phyloP scores from a whole-genome alignment of 2,888 invertebrate species.

The Eupithecia insigniata region DNA sequence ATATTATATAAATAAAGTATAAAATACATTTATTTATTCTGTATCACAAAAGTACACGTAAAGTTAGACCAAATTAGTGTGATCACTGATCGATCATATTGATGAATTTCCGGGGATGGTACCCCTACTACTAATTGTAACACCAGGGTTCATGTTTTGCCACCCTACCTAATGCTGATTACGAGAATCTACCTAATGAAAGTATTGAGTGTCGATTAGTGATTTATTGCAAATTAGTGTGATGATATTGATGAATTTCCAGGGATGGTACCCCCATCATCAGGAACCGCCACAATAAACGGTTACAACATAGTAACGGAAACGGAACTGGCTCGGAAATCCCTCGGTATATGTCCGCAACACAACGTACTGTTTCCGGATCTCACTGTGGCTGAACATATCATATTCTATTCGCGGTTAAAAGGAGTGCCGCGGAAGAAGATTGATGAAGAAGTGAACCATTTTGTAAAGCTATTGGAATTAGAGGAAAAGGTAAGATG shows the following conservation, averaged over 20 bases:
- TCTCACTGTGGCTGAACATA: constrained; percentile 92
- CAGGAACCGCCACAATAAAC: constrained; percentile 89
- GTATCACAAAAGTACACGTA: too few relatives aligned
- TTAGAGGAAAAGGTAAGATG: constrained; percentile 85
- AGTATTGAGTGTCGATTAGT: too few relatives aligned
- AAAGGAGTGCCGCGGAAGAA: constrained; percentile 85
- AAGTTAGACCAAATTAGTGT: too few relatives aligned
- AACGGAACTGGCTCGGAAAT: constrained; percentile 87
- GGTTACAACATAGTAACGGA: constrained; percentile 89
- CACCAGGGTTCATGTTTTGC: too few relatives aligned
- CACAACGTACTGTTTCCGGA: constrained; percentile 94
- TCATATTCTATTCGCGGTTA: constrained; percentile 91
- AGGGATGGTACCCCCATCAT: constrained; percentile 88
- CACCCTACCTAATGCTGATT: too few relatives aligned
- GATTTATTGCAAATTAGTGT: too few relatives aligned
- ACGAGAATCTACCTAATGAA: too few relatives aligned
- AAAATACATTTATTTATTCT: too few relatives aligned
- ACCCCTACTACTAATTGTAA: too few relatives aligned
- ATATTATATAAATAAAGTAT: too few relatives aligned
- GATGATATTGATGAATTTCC: constrained; percentile 17
- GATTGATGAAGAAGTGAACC: constrained; percentile 85
- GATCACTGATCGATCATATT: too few relatives aligned
- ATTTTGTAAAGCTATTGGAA: constrained; percentile 87
- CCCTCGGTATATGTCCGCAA: constrained; percentile 93
- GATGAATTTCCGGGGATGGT: constrained; percentile 83